Evolutionary conservation across 2,888 invertebrate species (phyloP).

Genomic region (Argyresthia goedartella): DNA sequence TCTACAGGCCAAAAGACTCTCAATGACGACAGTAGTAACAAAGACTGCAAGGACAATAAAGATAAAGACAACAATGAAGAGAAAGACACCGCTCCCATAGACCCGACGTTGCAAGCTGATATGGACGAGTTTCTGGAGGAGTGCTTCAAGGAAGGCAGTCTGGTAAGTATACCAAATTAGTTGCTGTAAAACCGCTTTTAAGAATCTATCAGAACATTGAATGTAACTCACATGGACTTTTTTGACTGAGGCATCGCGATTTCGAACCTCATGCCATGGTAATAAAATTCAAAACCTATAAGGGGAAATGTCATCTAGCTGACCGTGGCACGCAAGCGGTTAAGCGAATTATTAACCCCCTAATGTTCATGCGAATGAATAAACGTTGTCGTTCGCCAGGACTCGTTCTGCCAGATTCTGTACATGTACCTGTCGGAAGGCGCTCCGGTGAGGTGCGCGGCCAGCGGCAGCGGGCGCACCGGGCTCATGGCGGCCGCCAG

Average conservation of each 20-base stretch:
- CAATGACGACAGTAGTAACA: neutral
- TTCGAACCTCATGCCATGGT: no score
- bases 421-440: slow-evolving; percentile 85
- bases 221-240: no score
- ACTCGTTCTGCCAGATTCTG: slow-evolving; percentile 80
- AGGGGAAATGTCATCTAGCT: no score
- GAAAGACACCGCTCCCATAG: slow-evolving; percentile 18
- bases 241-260: no score
- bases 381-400: slow-evolving; percentile 42
- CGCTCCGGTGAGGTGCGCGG: slow-evolving; percentile 79
- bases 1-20: no score
- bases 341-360: no score
- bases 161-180: slow-evolving; percentile 48
- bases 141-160: slow-evolving; percentile 70
- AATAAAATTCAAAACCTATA: no score
- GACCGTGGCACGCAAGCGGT: no score
- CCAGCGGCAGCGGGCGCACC: slow-evolving; percentile 74
- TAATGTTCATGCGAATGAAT: no score
- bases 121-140: slow-evolving; percentile 78
- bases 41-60: neutral
- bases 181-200: no score
- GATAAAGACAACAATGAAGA: neutral
- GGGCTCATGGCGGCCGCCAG: slow-evolving; percentile 85
- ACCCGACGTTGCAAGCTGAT: slow-evolving; percentile 62
- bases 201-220: no score